Evolutionary conservation across 1,140 invertebrate genomes (phyloP), one percentile per base, ranked within the genome.

Genomic region (Eufriesea mexicana): DNA sequence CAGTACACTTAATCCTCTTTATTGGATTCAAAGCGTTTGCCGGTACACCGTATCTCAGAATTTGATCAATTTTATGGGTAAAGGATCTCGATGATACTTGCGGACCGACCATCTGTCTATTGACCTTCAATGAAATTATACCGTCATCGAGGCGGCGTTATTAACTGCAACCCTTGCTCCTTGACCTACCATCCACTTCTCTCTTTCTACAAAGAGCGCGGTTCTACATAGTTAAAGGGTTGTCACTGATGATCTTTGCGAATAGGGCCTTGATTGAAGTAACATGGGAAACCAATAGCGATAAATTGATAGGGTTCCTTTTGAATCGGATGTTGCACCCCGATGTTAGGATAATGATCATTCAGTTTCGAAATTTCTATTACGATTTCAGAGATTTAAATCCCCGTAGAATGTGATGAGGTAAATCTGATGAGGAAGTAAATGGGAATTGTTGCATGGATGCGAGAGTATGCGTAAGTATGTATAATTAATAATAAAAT

Each of bases 1-100:
- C 88, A 89, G 89, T 89, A 90, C 90, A 90, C 90, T 93, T 90
- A 90, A 93, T 92, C 89, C 89, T 85, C 88, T 93, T 93, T 92
- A 91, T 92, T 91, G 89, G 87, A 91, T 91, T 87, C 72, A 86
- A 89, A 89, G 87, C 89, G 88, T 89, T 90, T 87, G 82, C 87
- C 72, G 68, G 86, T 70, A 64, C 84, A 85, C 73, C 73, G 85
- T 84, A 85, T 89, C 84, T 90, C 82, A 89, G 84, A 89, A 89
- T 91, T 90, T 89, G 84, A 90, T 90, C 86, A 89, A 89, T 89
- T 89, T 89, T 85, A 89, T 89, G 85, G 85, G 72, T 86, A 88
- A 88, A 88, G 86, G 86, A 88, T 89, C 80, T 86, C 80, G 80
- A 88, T 88, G 87, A 88, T 89, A 89, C 87, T 86, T 83, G 86